These are phyloP conservation scores for Caenorhabditis sp. DNA, from an alignment of 2,888 invertebrate species.

Conservation along the genomic window DNA sequence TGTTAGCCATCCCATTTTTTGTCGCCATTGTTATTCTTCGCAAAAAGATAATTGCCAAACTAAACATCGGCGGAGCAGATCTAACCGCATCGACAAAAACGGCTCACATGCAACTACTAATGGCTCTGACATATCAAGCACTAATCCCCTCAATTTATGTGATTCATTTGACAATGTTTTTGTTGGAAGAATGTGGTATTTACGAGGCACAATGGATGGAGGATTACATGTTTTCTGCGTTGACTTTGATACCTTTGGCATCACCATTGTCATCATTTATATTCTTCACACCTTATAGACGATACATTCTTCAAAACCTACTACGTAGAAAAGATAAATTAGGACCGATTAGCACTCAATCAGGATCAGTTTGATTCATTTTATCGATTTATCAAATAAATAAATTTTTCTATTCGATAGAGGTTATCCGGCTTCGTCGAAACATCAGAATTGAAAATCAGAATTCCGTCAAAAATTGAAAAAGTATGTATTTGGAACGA, in stretches of 20 bases:
- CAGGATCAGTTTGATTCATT: too few species aligned
- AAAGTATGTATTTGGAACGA: too few species aligned
- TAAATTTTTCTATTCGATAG: too few species aligned
- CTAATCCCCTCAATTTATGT: conserved; percentile 23
- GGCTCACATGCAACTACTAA: conserved; percentile 18
- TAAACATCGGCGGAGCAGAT: conserved; percentile 14
- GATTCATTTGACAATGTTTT: conserved; percentile 16
- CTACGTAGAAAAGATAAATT: too few species aligned
- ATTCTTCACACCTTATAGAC: conserved; percentile 24
- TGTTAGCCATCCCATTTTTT: conserved; percentile 21
- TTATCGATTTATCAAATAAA: too few species aligned
- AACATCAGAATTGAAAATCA: too few species aligned
- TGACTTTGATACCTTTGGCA: conserved; percentile 24
- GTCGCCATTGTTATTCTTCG: conserved; percentile 12
- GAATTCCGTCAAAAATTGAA: too few species aligned
- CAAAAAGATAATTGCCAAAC: conserved; percentile 15
- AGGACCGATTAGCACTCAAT: too few species aligned
- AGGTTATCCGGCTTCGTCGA: too few species aligned
- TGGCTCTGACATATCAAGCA: conserved; percentile 28
- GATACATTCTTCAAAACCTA: conserved; percentile 5
- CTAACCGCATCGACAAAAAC: conserved; percentile 19
- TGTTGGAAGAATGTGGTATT: conserved; percentile 17
- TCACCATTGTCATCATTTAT: conserved; percentile 28
- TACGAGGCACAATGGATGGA: conserved; percentile 13
- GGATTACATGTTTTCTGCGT: conserved; percentile 21